phyloP scores from a whole-genome alignment of 2,113 vertebrate species.

The Amphiprion percula region DNA sequence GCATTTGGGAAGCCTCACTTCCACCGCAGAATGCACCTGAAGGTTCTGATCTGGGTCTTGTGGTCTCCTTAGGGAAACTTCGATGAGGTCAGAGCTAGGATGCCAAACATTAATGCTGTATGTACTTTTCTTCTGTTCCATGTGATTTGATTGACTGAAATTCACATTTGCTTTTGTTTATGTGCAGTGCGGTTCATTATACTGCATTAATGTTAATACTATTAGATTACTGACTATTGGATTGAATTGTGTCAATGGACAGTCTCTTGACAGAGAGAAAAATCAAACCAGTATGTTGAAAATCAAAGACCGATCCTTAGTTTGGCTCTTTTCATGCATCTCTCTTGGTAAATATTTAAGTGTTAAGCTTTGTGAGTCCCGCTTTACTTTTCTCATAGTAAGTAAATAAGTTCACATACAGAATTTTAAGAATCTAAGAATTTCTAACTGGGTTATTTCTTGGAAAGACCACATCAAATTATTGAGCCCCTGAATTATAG shows the following conservation, averaged over 20 bases:
- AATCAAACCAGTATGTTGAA: too few relatives aligned
- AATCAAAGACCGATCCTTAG: not conserved
- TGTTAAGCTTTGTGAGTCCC: not conserved
- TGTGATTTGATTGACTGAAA: not conserved
- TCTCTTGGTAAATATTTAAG: not conserved
- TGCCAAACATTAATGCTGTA: not conserved
- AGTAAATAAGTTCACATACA: too few relatives aligned
- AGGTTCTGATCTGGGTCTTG: not conserved
- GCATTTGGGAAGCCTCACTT: conserved; percentile 1
- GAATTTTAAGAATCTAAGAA: too few relatives aligned
- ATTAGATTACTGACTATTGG: too few relatives aligned
- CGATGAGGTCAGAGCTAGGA: not conserved
- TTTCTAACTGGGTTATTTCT: too few relatives aligned
- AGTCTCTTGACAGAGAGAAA: too few relatives aligned
- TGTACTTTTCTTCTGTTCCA: not conserved
- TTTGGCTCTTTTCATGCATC: not conserved
- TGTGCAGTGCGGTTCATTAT: not conserved
- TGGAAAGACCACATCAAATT: too few relatives aligned
- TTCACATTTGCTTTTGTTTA: not conserved
- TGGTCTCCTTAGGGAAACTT: not conserved
- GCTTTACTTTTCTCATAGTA: too few relatives aligned
- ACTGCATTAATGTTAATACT: not conserved
- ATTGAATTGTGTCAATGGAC: too few relatives aligned
- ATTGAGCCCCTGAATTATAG: not conserved
- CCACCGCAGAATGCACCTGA: not conserved